A percentile compares a stretch with the other conserved stretches of the same genome.
Evolutionary conservation across 2,797 vertebrate genomes (phyloP).

Genomic region (Ptychadena robeensis): DNA sequence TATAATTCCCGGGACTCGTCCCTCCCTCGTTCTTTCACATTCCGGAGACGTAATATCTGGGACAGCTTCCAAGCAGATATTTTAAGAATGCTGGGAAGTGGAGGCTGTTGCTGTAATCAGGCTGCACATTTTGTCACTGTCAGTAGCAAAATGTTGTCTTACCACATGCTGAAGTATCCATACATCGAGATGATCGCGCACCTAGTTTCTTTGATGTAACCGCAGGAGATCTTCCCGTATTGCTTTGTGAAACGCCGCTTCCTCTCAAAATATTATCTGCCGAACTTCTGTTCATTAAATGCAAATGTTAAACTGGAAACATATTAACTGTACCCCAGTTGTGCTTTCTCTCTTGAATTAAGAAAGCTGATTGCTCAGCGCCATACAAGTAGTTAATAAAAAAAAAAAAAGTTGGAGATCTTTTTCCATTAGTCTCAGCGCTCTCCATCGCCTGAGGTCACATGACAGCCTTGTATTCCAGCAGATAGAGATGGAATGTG

Average conservation of each 20-base stretch:
- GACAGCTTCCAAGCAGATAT: slow-evolving; percentile 54
- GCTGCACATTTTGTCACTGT: slow-evolving; percentile 51
- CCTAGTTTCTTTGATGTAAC: slow-evolving; percentile 33
- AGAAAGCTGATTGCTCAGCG: neutral
- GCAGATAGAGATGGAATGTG: slow-evolving; percentile 12
- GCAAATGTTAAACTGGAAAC: slow-evolving; percentile 7
- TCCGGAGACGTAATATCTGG: slow-evolving; percentile 56
- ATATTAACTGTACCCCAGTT: neutral
- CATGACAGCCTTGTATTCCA: slow-evolving; percentile 17
- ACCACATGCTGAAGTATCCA: slow-evolving; percentile 55
- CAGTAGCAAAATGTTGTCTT: slow-evolving; percentile 48
- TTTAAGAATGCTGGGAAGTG: slow-evolving; percentile 61
- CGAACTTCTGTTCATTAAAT: neutral
- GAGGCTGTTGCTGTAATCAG: slow-evolving; percentile 51
- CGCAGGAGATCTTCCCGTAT: slow-evolving; percentile 12
- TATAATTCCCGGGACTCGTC: slow-evolving; percentile 2
- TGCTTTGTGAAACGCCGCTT: neutral
- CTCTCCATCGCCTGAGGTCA: slow-evolving; percentile 9
- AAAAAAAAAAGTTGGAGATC: slow-evolving; percentile 30
- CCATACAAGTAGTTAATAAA: neutral
- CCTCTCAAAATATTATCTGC: neutral
- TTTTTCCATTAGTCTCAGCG: slow-evolving; percentile 12
- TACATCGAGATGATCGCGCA: slow-evolving; percentile 34
- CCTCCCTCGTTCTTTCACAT: slow-evolving; percentile 37
- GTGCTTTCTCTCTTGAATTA: neutral